Percentiles rank a stretch among this genome's conserved stretches.
Evolutionary conservation across 2,797 vertebrate species (phyloP).

Genomic region (Rallus crepitans): DNA sequence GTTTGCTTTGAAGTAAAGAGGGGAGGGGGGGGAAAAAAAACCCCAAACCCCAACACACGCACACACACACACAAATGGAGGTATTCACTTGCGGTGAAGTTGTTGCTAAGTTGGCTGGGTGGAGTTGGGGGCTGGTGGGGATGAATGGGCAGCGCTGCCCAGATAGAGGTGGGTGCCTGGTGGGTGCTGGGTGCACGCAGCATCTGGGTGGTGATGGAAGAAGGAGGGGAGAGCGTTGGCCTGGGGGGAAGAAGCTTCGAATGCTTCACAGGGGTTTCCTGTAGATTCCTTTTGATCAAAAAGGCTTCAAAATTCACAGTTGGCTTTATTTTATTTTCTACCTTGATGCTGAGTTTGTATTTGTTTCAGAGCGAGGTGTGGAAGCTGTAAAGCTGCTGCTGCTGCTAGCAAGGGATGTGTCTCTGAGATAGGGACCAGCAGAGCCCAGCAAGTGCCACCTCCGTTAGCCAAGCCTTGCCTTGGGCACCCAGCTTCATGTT

Average conservation of each 20-base stretch:
- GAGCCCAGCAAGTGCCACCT: not conserved
- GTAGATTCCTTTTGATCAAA: not conserved
- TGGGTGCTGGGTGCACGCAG: not conserved
- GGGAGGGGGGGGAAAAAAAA: not conserved
- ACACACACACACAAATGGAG: not conserved
- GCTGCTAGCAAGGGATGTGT: not conserved
- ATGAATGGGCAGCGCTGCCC: conserved; percentile 6
- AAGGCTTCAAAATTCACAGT: not conserved
- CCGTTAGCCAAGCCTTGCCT: not conserved
- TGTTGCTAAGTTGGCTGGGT: conserved; percentile 49
- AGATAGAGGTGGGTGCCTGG: not conserved
- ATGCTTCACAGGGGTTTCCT: not conserved
- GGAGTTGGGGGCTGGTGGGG: conserved; percentile 34
- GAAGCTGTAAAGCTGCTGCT: not conserved
- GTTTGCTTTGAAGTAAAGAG: conserved; percentile 62
- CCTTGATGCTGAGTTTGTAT: not conserved
- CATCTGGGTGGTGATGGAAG: not conserved
- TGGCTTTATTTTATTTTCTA: not conserved
- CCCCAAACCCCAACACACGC: not conserved
- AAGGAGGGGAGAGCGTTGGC: not conserved
- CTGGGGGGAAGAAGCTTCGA: conserved; percentile 25
- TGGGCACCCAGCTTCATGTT: not conserved
- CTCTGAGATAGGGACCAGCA: not conserved
- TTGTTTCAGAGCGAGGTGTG: not conserved
- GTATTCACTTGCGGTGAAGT: conserved; percentile 62